Evolutionary conservation across 2,113 vertebrate genomes (phyloP).

Genomic region (Eclectus roratus): DNA sequence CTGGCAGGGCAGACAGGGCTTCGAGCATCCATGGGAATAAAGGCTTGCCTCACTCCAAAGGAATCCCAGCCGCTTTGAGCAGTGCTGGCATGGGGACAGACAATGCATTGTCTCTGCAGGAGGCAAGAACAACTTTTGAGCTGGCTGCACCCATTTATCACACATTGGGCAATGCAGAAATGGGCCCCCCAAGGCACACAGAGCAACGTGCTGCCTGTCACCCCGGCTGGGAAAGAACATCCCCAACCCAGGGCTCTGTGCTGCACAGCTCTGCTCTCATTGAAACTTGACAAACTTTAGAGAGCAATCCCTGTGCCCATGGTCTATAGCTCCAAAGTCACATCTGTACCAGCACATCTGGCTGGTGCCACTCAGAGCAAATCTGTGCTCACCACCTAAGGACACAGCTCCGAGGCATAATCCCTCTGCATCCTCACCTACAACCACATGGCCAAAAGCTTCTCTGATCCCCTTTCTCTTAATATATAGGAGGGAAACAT

Average conservation of each 20-base stretch:
- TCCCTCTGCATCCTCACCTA: neutral
- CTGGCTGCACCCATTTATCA: neutral
- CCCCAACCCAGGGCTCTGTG: accelerated
- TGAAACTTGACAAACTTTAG: neutral
- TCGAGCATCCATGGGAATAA: neutral
- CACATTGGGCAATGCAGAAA: accelerated
- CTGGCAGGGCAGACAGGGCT: accelerated
- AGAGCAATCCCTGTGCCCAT: neutral
- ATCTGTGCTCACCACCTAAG: neutral
- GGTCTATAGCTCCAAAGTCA: neutral
- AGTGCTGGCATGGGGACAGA: neutral
- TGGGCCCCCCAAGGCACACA: accelerated
- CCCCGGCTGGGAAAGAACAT: neutral
- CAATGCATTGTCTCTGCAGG: neutral
- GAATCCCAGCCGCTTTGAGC: neutral
- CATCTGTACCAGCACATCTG: neutral
- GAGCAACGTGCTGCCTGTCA: neutral
- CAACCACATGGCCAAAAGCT: neutral
- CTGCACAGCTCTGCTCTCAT: accelerated
- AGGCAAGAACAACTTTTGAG: neutral
- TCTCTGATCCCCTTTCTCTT: neutral
- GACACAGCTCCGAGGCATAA: neutral
- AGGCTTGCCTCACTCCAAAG: neutral
- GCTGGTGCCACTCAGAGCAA: neutral
- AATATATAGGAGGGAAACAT: neutral